These are phyloP conservation scores for Rallus limicola DNA, from an alignment of 2,113 vertebrate genomes.

Conservation along the genomic window DNA sequence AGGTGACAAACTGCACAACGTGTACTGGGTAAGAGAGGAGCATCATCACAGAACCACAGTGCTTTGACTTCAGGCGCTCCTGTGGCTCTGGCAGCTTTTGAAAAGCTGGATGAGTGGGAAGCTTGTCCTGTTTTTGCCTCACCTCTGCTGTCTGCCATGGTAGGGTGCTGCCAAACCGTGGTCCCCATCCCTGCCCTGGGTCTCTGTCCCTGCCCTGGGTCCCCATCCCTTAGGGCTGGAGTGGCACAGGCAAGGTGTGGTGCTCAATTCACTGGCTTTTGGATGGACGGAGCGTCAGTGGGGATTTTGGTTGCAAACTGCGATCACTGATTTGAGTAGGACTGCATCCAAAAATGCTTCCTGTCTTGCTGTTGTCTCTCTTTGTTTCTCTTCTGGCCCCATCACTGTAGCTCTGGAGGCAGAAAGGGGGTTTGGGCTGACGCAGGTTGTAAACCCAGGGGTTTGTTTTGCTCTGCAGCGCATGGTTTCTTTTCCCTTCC, in stretches of 20 bases:
- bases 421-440: not conserved
- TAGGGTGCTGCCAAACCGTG: not conserved
- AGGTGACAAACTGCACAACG: conserved; percentile 23
- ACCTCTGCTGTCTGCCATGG: not conserved
- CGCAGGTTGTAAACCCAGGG: not conserved
- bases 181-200: not conserved
- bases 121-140: not conserved
- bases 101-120: not conserved
- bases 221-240: not conserved
- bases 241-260: not conserved
- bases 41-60: too few relatives aligned
- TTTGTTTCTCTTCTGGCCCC: fast-evolving
- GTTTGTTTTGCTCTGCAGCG: not conserved
- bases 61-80: too few relatives aligned
- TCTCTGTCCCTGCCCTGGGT: not conserved
- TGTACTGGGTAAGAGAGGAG: not conserved
- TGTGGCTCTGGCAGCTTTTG: not conserved
- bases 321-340: fast-evolving
- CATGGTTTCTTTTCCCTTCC: not conserved
- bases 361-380: not conserved
- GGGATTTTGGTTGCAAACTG: not conserved
- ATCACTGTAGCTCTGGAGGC: not conserved
- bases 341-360: not conserved
- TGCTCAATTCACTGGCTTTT: not conserved
- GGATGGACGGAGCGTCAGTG: not conserved